Percentiles rank a stretch among this genome's conserved stretches.
Conservation (phyloP, 2,888 invertebrate species). For the Cephus spinipes region DNA sequence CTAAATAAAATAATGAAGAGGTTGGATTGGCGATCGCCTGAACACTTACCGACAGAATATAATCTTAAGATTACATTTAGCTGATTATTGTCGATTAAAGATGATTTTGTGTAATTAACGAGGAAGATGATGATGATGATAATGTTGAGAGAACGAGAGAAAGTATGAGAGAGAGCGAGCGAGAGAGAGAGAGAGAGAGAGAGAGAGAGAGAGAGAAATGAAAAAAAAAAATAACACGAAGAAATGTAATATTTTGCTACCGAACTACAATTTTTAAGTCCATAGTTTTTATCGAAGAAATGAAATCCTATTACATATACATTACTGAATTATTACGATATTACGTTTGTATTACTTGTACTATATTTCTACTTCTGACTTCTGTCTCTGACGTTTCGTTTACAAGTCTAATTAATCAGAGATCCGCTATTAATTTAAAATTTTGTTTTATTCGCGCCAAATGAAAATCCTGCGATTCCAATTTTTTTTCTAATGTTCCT, state of each 20-base stretch:
- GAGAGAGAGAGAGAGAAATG: not conserved
- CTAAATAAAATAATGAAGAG: not conserved
- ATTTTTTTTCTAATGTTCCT: not conserved
- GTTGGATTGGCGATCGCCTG: not conserved
- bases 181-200: too few relatives aligned
- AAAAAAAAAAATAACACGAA: slow-evolving; percentile 22
- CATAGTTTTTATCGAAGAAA: slow-evolving; percentile 39
- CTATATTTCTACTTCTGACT: not conserved
- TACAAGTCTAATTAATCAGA: not conserved
- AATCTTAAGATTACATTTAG: slow-evolving; percentile 6
- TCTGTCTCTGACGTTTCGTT: not conserved
- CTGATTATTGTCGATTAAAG: slow-evolving; percentile 6
- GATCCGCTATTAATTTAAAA: not conserved
- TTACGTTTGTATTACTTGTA: slow-evolving; percentile 12
- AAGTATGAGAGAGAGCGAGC: not conserved
- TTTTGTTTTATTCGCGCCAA: too few relatives aligned
- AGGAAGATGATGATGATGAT: not conserved
- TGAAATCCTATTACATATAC: slow-evolving; percentile 8
- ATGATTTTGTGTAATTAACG: not conserved
- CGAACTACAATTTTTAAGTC: slow-evolving; percentile 48
- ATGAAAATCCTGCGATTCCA: not conserved
- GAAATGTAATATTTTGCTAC: slow-evolving; percentile 46
- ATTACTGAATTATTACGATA: slow-evolving; percentile 11
- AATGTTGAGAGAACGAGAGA: not conserved
- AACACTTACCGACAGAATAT: slow-evolving; percentile 4